Base-by-base conservation (phyloP, 2,797 vertebrate species). In the Babyrousa celebensis region DNA sequence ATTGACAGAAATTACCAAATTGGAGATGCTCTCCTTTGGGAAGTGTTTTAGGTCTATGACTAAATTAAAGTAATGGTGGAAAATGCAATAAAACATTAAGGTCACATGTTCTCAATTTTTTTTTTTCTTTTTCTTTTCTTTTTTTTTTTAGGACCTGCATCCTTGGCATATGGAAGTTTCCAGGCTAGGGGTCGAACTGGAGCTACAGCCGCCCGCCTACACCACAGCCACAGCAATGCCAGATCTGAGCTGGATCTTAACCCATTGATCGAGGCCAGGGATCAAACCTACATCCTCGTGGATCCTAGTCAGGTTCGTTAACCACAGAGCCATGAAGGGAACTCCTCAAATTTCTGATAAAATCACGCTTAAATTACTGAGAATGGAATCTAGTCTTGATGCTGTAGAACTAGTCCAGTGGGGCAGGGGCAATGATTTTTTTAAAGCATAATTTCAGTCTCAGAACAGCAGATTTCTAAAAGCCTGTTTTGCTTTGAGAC, bases 1-100 rank as follows among this genome's bases (percentile, higher is more conserved):
- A 74, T 67, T 92, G 95, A 94, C 88, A 72, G 82, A 96, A 96
- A 91, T 95, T 70, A 77, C 27, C 52, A 68, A 89, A 91, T 92
- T 86, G 62, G 85, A 96, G 63, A 83, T 72, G 27, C 12, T 82
- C 7, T 92, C 84, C 27, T 95, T 92, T 70, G 62, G 72, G 27
- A 93, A 93, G 43, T 88, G 29, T 71, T 94, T 91, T 60, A 62
- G 9, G 32, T 86, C 58, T 89, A 78, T 72, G 63, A 68, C 29
- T 82, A 94, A 95, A 86, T 85, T 54, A 94, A 85, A 92, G 43
- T 20, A 21, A 68, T 95, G 23, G 40, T 92, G 27, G 63, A 86
- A 94, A 94, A 68, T 62, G 8, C 75, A 89, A 20, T 62, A 52
- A 91, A 94, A 83, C 23, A 40, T 78, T 95, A 63, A 94, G 91